A percentile compares a stretch with the other conserved stretches of the same genome.
These are phyloP conservation scores for Nothocercus julius DNA, from an alignment of 2,113 vertebrate species.

Conservation along the genomic window DNA sequence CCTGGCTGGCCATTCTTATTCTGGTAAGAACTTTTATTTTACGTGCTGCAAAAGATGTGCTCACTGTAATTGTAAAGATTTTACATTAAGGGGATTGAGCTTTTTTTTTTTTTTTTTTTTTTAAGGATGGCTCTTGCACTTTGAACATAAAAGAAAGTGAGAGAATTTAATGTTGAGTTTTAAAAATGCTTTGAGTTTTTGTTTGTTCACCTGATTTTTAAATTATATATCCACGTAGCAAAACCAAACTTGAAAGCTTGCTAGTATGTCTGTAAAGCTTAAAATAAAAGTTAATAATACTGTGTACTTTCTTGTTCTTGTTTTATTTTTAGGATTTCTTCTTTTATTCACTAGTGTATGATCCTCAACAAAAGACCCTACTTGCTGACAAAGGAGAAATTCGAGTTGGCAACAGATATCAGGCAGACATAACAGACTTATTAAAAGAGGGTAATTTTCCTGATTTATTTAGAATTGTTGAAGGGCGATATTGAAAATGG, in stretches of 20 bases:
- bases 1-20: neutral
- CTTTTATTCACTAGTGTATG: constrained; percentile 98
- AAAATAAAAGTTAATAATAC: constrained; percentile 2
- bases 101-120: neutral
- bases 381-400: constrained; percentile 98
- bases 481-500: neutral
- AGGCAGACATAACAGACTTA: constrained; percentile 96
- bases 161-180: neutral
- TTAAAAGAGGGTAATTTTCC: constrained; percentile 86
- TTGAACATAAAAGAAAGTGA: neutral
- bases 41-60: neutral
- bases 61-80: neutral
- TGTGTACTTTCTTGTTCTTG: constrained; percentile 4
- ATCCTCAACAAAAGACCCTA: constrained; percentile 97
- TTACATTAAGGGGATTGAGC: neutral
- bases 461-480: neutral
- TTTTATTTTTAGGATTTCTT: constrained; percentile 90
- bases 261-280: neutral
- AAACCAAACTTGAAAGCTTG: neutral
- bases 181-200: neutral
- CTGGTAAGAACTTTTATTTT: neutral
- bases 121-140: neutral
- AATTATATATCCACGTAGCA: neutral
- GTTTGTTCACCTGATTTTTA: neutral
- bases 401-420: constrained; percentile 95